Evolutionary conservation across 2,888 invertebrate genomes (phyloP), one percentile per base, ranked within the genome.

Genomic region (Charanyca ferruginea): DNA sequence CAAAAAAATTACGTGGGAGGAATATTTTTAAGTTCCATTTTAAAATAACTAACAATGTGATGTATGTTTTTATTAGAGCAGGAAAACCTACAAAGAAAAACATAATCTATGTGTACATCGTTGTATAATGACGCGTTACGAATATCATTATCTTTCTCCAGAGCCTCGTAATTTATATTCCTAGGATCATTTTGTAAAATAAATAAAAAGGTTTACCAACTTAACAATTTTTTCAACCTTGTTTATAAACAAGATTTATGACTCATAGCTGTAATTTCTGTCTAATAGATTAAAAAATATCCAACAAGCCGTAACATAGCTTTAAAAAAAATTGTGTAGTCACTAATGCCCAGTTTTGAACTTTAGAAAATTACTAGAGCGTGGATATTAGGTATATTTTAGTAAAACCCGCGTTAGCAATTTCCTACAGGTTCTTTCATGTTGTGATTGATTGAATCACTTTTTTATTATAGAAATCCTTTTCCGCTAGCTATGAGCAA

Each of bases 361-460:
- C 51, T 64, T 35, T 5, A 55, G 22, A 54, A 69, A 49, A 35
- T 45, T 25, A 38, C 11, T 49, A 44, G 51, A 44, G 49, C 49
- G 22, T 64, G 20, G 32, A 20, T 23, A 48, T 52, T 64, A 16
- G 38, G 38, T 9, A 38, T 16, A 38, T 38, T 42, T 42, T 42
- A 18, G 9, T 25, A 32, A 42, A 54, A 28, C n/a, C 49, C 13
- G 9, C 25, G 16, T 41, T 49, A 59, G 38, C 44, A 41, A 49
- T 49, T 51, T 60, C 18, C 5, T 57, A 3, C 13, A 32, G 32
- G 18, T 67, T 67, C 25, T 45, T 58, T 54, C 13, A 62, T 67
- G 25, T 18, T 41, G 13, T 74, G 62, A 73, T 73, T 73, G 42
- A 72, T 72, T 41, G 38, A 44, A 52, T 42, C 47, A 11, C 13